Evolutionary conservation across 2,888 invertebrate genomes (phyloP), one percentile per base, ranked within the genome.

Genomic region (Trissoscelio sp.): DNA sequence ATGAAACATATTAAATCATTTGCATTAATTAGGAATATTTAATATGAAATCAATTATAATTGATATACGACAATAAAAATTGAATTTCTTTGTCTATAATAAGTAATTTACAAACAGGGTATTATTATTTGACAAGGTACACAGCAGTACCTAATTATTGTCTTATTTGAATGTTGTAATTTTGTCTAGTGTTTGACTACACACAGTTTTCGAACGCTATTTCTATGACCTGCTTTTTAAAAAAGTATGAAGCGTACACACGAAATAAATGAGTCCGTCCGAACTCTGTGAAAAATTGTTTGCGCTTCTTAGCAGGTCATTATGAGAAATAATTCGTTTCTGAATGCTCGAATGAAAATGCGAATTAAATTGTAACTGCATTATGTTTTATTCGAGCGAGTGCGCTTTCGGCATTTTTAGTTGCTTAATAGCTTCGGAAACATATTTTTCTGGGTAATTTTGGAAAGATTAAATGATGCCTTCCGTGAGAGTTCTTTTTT

Each of bases 311-410:
- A 66, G 66, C 72, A 31, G 53, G 58, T 53, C 60, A 69, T 80
- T 73, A 74, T 62, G 73, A 69, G 55, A 48, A 69, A 74, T 80
- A 62, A 79, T 79, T 74, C 67, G 44, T 53, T 77, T 14, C 16
- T 34, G 66, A 42, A 48, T 24, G 42, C 14, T 6, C 28, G 42
- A 44, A 48, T 48, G 69, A 53, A 37, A 53, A 69, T 46, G 48
- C 42, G 34, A 78, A 78, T 62, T 39, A 70, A 70, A 78, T 62
- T 78, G 78, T 64, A 78, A 58, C 60, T 2, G 51, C 20, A 24
- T 53, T 31, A 34, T 60, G 67, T 69, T 57, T 53, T 44, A 60
- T 77, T 67, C 44, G 67, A 6, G 48, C 11, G 20, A 55, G 51
- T 22, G 9, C 44, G 39, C 44, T 58, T 60, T 58, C 28, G 53